Conservation (phyloP, 2,113 vertebrate species). For the Pampusana beccarii region DNA sequence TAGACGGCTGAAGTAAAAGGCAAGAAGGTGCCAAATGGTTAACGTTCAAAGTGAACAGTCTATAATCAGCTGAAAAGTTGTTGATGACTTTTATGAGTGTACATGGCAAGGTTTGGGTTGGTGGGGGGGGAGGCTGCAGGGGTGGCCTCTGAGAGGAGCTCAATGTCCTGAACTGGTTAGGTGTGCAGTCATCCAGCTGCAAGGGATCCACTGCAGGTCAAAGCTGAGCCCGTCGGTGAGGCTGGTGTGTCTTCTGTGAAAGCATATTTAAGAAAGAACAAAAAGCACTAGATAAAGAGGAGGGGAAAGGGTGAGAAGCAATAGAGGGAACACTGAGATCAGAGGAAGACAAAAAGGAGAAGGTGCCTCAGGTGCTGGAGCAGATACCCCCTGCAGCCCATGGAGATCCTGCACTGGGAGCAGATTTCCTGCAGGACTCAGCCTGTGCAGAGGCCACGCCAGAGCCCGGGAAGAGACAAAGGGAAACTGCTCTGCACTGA, state of each 20-base stretch:
- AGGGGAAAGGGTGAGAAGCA: neutral
- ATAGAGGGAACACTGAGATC: neutral
- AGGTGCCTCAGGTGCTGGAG: neutral
- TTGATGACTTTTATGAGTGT: neutral
- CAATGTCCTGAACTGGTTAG: neutral
- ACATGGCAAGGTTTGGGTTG: neutral
- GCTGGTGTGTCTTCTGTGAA: neutral
- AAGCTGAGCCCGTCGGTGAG: neutral
- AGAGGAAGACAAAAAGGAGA: neutral
- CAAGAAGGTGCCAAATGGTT: neutral
- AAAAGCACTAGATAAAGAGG: neutral
- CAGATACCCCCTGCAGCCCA: neutral
- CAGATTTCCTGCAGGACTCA: neutral
- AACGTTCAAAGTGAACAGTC: neutral
- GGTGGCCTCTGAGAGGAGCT: neutral
- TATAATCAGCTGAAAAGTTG: neutral
- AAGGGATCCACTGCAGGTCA: neutral
- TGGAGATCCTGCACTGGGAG: neutral
- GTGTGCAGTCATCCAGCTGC: neutral
- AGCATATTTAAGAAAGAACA: neutral
- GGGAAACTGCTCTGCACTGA: neutral
- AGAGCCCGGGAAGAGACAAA: neutral
- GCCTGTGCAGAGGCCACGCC: neutral
- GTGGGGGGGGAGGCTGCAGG: neutral
- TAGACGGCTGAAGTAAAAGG: neutral